Evolutionary conservation across 2,888 invertebrate species (phyloP).

Genomic region (Rhingia rostrata): DNA sequence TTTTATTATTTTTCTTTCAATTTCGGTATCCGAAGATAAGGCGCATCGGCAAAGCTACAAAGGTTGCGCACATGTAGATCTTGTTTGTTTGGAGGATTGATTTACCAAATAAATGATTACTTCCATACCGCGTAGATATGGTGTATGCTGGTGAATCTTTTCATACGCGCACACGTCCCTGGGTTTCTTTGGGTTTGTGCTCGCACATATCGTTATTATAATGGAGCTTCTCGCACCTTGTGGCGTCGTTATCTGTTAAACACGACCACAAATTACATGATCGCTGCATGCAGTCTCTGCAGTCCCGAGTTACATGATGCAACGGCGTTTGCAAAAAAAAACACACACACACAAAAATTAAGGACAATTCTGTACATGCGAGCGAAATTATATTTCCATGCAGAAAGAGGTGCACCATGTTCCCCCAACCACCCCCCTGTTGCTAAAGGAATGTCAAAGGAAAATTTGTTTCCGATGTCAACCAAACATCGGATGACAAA

Average conservation of each 20-base stretch:
- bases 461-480: slow-evolving; percentile 71
- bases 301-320: slow-evolving; percentile 51
- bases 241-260: slow-evolving; percentile 73
- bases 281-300: slow-evolving; percentile 62
- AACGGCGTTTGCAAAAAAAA: slow-evolving; percentile 40
- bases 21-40: slow-evolving; percentile 64
- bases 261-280: slow-evolving; percentile 71
- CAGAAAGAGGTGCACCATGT: slow-evolving; percentile 19
- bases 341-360: slow-evolving; percentile 5
- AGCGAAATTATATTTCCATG: slow-evolving; percentile 51
- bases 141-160: not conserved
- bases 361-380: slow-evolving; percentile 1
- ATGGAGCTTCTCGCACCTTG: slow-evolving; percentile 68
- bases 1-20: slow-evolving; percentile 34
- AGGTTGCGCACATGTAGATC: slow-evolving; percentile 60
- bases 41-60: slow-evolving; percentile 41
- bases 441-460: slow-evolving; percentile 64
- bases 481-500: slow-evolving; percentile 71
- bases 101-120: slow-evolving; percentile 70
- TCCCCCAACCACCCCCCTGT: not conserved
- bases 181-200: not conserved
- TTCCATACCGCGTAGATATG: not conserved
- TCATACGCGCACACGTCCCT: too few relatives aligned
- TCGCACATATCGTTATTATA: slow-evolving; percentile 59
- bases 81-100: slow-evolving; percentile 68